A percentile compares a stretch with the other conserved stretches of the same genome.
Evolutionary conservation across 1,140 invertebrate species (phyloP).

Genomic region (Danaus plexippus): DNA sequence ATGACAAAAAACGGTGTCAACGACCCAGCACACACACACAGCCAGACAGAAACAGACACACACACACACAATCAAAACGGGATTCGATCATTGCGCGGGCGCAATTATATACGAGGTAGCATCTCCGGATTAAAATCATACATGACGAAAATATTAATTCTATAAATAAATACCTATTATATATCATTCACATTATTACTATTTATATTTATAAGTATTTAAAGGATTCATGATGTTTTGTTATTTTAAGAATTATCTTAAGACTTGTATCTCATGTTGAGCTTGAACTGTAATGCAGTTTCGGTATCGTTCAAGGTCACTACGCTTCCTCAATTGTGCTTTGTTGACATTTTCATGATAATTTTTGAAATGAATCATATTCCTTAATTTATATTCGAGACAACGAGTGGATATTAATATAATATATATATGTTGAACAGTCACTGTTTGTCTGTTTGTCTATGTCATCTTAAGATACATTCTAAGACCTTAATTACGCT

Average conservation of each 20-base stretch:
- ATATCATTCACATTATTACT: too few relatives aligned
- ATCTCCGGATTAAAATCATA: constrained; percentile 16
- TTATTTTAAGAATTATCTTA: constrained; percentile 5
- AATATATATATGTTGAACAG: too few relatives aligned
- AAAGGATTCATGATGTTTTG: neutral
- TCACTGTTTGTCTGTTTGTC: too few relatives aligned
- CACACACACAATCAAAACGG: constrained; percentile 17
- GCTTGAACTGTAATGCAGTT: constrained; percentile 11
- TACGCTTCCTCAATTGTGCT: neutral
- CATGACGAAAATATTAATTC: constrained; percentile 2
- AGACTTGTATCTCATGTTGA: constrained; percentile 1
- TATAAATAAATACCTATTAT: too few relatives aligned
- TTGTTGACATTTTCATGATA: too few relatives aligned
- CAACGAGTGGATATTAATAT: too few relatives aligned
- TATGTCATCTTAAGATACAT: too few relatives aligned
- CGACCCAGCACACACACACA: constrained; percentile 15
- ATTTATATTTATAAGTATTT: too few relatives aligned
- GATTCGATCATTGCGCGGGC: constrained; percentile 19
- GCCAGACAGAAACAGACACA: constrained; percentile 11
- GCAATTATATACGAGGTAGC: constrained; percentile 8
- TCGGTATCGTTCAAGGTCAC: neutral
- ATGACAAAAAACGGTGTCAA: constrained; percentile 33
- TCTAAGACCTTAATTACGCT: too few relatives aligned
- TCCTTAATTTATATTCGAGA: too few relatives aligned
- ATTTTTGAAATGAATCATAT: too few relatives aligned